Percentiles rank a stretch among this genome's conserved stretches.
Conservation (phyloP, 2,888 invertebrate species). For the Drosophila mimica region DNA sequence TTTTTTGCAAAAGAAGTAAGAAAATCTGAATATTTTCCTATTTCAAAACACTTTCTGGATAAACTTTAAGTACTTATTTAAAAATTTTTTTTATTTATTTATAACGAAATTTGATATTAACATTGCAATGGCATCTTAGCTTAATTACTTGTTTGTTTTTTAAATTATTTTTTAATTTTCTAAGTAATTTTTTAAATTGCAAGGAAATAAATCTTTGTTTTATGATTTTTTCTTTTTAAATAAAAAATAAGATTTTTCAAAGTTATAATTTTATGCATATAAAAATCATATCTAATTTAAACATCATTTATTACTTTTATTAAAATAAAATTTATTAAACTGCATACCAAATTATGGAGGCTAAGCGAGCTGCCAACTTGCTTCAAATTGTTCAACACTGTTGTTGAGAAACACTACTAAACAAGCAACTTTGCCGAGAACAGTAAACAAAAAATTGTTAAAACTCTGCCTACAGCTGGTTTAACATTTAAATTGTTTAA, state of each 20-base stretch:
- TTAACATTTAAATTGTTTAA: background rate
- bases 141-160: background rate
- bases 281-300: background rate
- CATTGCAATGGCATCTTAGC: background rate
- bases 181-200: background rate
- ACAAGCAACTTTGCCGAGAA: constrained; percentile 25
- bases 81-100: background rate
- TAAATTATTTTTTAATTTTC: background rate
- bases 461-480: background rate
- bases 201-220: background rate
- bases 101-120: background rate
- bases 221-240: background rate
- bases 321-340: background rate
- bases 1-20: too few relatives aligned
- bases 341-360: background rate
- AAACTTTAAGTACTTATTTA: background rate
- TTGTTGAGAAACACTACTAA: constrained; percentile 8
- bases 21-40: too few relatives aligned
- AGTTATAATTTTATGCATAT: background rate
- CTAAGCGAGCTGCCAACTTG: constrained; percentile 30
- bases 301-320: background rate
- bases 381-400: background rate
- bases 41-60: too few relatives aligned
- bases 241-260: background rate
- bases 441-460: constrained; percentile 45